These are phyloP conservation scores for Scotopteryx bipunctaria DNA, from an alignment of 2,888 invertebrate species.

Conservation along the genomic window DNA sequence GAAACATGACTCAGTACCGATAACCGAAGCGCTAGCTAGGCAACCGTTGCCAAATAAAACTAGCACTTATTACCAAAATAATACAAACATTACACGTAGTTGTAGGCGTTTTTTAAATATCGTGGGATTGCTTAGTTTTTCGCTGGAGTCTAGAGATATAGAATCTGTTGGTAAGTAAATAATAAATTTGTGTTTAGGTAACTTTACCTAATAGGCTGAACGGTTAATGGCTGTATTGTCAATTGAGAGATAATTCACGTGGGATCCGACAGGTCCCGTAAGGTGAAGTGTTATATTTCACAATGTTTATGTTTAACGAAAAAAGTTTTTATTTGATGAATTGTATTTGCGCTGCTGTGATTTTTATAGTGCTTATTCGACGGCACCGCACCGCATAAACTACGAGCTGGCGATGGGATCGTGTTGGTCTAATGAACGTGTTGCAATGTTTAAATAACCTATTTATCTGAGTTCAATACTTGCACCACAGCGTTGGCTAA, in stretches of 20 bases:
- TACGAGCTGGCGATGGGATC: slow-evolving; percentile 40
- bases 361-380: slow-evolving; percentile 30
- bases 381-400: slow-evolving; percentile 38
- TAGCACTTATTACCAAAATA: slow-evolving; percentile 60
- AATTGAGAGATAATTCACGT: slow-evolving; percentile 2
- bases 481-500: slow-evolving; percentile 38
- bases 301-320: slow-evolving; percentile 17
- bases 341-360: slow-evolving; percentile 22
- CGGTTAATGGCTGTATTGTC: neutral
- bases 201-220: neutral
- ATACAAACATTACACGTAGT: slow-evolving; percentile 50
- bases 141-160: slow-evolving; percentile 31
- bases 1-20: slow-evolving; percentile 66
- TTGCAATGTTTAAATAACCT: slow-evolving; percentile 62
- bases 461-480: slow-evolving; percentile 51
- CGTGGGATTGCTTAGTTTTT: slow-evolving; percentile 24
- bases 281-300: slow-evolving; percentile 17
- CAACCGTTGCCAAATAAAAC: slow-evolving; percentile 67
- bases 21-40: slow-evolving; percentile 60
- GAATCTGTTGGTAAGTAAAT: slow-evolving; percentile 3
- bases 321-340: slow-evolving; percentile 13
- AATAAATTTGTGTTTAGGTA: too few relatives aligned
- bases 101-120: slow-evolving; percentile 41
- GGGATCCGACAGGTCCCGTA: slow-evolving; percentile 20
- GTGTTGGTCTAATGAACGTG: slow-evolving; percentile 49